Base-by-base conservation (phyloP, 2,888 invertebrate species). In the Pristionchus entomophagus region DNA sequence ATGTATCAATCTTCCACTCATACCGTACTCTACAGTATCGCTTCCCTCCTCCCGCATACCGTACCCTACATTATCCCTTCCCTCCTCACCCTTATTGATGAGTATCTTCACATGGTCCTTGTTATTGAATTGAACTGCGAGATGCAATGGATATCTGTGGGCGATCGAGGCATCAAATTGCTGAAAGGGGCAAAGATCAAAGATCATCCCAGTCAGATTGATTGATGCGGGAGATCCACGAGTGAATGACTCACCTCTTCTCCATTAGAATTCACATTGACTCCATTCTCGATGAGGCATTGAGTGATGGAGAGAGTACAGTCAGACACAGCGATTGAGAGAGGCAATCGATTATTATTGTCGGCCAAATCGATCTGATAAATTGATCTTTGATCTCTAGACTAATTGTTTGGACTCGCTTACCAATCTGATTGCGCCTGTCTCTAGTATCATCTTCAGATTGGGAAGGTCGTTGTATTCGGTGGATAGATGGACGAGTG, bases 401-500 rank as follows among this genome's bases (percentile, higher is more conserved):
- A 2, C 29, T 56, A 1, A n/a, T n/a, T n/a, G n/a, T n/a, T n/a
- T n/a, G n/a, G n/a, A 45, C 29, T 49, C 49, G 19, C 82, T 38
- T 3, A 82, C 82, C 82, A 82, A 8, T 41, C 41, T 10, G 17
- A 59, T n/a, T 2, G 82, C 82, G 2, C 14, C 82, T 38, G 56
- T 38, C 35, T 38, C 8, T 0, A 82, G 56, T 0, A 82, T 38
- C 38, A 59, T 82, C 82, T 59, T 22, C 6, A 82, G 56, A 82
- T 53, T 59, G 38, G 14, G 82, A 1, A 45, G 38, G 17, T 82
- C 82, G 26, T 59, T 22, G 82, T 82, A 82, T 19, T 82, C 56
- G 0, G 59, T 59, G 4, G 82, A 17, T 0, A 82, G 82, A 38
- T 59, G 82, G 26, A 82, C 8, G 14, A 82, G 38, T 0, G 56